These are phyloP conservation scores for Dolichotis patagonum DNA, from an alignment of 2,113 vertebrate genomes.

Conservation along the genomic window DNA sequence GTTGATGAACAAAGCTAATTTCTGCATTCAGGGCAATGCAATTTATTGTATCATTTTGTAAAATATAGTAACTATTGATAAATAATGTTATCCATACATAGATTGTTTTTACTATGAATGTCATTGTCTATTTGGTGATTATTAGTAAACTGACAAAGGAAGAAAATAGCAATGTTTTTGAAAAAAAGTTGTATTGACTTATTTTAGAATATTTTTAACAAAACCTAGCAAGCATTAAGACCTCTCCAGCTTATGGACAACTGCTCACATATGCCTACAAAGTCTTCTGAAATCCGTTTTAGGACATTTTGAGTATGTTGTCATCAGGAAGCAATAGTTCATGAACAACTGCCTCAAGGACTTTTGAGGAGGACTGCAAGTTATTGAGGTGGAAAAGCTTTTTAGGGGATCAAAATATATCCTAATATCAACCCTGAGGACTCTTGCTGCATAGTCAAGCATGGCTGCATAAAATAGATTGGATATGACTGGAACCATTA, in stretches of 20 bases:
- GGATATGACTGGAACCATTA: slow-evolving; percentile 76
- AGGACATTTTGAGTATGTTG: slow-evolving; percentile 51
- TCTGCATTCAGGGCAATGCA: background rate
- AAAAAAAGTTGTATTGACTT: background rate
- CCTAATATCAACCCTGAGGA: slow-evolving; percentile 79
- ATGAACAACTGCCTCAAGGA: slow-evolving; percentile 79
- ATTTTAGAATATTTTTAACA: background rate
- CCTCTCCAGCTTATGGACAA: background rate
- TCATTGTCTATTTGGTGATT: background rate
- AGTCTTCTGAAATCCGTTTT: slow-evolving; percentile 63
- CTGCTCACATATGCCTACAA: background rate
- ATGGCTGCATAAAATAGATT: slow-evolving; percentile 83
- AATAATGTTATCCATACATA: background rate
- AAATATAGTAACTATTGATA: background rate
- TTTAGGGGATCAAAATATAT: slow-evolving; percentile 78
- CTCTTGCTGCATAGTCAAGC: slow-evolving; percentile 81
- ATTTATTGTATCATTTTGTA: background rate
- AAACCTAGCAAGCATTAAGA: background rate
- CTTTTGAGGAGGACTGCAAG: slow-evolving; percentile 79
- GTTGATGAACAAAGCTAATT: background rate
- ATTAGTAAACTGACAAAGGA: slow-evolving; percentile 1
- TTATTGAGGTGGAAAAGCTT: slow-evolving; percentile 75
- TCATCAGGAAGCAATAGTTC: slow-evolving; percentile 70
- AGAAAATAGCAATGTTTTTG: background rate
- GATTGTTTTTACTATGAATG: background rate